Evolutionary conservation across 2,888 invertebrate species (phyloP).

Genomic region (Toxonevra muliebris): DNA sequence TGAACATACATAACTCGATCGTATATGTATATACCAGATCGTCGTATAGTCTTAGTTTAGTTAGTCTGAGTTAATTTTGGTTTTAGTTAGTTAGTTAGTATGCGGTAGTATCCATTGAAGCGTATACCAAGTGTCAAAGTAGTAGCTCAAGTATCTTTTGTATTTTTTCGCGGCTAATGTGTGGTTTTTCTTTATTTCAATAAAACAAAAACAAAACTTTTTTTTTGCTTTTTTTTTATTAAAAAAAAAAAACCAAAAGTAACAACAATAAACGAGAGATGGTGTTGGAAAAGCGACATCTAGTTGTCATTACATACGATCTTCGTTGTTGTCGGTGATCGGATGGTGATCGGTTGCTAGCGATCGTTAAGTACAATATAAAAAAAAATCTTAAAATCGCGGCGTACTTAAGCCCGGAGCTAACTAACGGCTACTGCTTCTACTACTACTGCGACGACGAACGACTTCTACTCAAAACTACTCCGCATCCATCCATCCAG

Average conservation of each 20-base stretch:
- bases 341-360: too few species aligned
- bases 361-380: too few species aligned
- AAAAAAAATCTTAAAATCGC: not conserved
- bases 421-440: not conserved
- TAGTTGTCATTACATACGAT: conserved; percentile 27
- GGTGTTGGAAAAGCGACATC: conserved; percentile 26
- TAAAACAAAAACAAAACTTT: not conserved
- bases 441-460: not conserved
- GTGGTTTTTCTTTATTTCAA: conserved; percentile 29
- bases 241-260: not conserved
- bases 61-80: not conserved
- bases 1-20: too few species aligned
- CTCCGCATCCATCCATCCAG: not conserved
- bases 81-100: not conserved
- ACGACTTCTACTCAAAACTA: not conserved
- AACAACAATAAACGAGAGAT: not conserved
- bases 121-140: conserved; percentile 38
- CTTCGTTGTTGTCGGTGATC: not conserved
- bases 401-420: not conserved
- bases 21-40: too few species aligned
- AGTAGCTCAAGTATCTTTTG: conserved; percentile 32
- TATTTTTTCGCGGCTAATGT: conserved; percentile 40
- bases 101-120: conserved; percentile 36
- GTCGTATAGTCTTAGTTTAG: too few species aligned
- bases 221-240: not conserved